Conservation (phyloP, 1,140 invertebrate genomes). For the Cardiocondyla obscurior region DNA sequence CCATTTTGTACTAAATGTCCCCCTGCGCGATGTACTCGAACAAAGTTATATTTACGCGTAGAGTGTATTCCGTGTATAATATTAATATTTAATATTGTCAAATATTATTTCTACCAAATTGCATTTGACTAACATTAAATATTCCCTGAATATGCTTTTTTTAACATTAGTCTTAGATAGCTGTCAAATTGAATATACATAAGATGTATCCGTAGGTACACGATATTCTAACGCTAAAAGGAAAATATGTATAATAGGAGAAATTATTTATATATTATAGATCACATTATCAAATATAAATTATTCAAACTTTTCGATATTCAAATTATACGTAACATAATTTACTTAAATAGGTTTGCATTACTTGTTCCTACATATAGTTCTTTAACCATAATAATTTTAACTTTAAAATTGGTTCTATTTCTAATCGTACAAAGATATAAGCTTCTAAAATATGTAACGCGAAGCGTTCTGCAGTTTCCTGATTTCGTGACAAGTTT, state of each 20-base stretch:
- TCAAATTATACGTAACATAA: slow-evolving; percentile 2
- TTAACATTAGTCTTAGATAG: too few relatives aligned
- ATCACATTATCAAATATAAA: not conserved
- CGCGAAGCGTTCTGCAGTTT: not conserved
- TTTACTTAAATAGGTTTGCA: too few relatives aligned
- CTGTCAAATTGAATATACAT: too few relatives aligned
- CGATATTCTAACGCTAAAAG: too few relatives aligned
- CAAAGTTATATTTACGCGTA: not conserved
- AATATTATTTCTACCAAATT: too few relatives aligned
- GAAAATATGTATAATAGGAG: too few relatives aligned
- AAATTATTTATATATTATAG: not conserved
- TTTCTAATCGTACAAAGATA: not conserved
- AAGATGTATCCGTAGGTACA: too few relatives aligned
- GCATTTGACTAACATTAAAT: too few relatives aligned
- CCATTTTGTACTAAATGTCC: not conserved
- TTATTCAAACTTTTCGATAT: not conserved
- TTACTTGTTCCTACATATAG: too few relatives aligned
- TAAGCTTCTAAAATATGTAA: not conserved
- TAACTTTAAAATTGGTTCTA: not conserved
- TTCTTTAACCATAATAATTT: too few relatives aligned
- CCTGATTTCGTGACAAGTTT: not conserved
- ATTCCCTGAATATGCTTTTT: too few relatives aligned
- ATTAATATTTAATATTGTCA: too few relatives aligned
- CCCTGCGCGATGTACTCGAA: not conserved
- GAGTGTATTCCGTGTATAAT: not conserved